Conservation (phyloP, 2,888 invertebrate genomes). For the Trachelus iudaicus region DNA sequence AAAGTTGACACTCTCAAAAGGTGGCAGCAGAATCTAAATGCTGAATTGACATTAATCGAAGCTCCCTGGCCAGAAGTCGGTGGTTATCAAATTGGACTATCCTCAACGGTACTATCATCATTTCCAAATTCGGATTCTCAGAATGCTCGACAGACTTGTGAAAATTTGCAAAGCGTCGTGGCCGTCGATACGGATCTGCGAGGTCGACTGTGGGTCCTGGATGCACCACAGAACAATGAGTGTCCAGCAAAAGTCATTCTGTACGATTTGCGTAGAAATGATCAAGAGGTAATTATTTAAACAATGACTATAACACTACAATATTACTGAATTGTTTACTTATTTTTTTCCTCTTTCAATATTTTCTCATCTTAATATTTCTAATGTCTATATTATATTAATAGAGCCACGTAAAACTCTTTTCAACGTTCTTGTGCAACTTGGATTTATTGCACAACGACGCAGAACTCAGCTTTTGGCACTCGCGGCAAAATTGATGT, state of each 20-base stretch:
- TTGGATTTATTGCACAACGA: neutral
- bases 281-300: conserved; percentile 35
- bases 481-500: neutral
- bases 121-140: conserved; percentile 27
- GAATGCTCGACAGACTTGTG: conserved; percentile 45
- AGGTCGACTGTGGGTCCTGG: conserved; percentile 66
- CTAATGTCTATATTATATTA: neutral
- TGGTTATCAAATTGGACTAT: conserved; percentile 9
- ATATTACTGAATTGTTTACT: neutral
- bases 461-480: neutral
- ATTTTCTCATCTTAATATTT: neutral
- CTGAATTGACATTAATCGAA: conserved; percentile 56
- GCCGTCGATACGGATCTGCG: conserved; percentile 61
- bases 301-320: neutral
- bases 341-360: neutral
- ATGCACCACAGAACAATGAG: conserved; percentile 53
- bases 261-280: conserved; percentile 60
- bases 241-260: conserved; percentile 64
- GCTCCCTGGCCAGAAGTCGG: conserved; percentile 56
- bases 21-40: conserved; percentile 10
- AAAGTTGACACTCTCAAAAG: conserved; percentile 8
- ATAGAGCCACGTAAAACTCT: neutral
- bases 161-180: conserved; percentile 59
- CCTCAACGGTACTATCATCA: neutral
- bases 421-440: neutral